Percentiles rank a stretch among this genome's conserved stretches.
phyloP scores from a whole-genome alignment of 2,113 vertebrate species.

The Misgurnus anguillicaudatus region DNA sequence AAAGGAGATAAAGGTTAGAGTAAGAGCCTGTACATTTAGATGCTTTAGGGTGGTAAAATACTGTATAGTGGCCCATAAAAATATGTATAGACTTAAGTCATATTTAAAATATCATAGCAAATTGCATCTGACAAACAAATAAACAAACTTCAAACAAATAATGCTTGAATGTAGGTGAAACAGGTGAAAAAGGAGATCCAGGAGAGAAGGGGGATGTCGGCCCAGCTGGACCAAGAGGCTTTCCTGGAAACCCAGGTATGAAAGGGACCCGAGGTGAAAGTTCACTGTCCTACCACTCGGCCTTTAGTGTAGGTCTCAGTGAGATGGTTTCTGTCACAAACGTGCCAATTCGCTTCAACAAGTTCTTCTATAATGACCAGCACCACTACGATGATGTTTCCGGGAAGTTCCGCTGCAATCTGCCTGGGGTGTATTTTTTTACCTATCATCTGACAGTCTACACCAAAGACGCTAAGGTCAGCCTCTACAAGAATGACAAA shows the following conservation, averaged over 20 bases:
- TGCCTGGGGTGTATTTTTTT: constrained; percentile 80
- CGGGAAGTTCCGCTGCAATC: constrained; percentile 78
- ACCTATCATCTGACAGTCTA: constrained; percentile 85
- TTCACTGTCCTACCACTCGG: constrained; percentile 73
- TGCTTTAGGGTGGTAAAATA: neutral
- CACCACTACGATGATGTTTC: constrained; percentile 77
- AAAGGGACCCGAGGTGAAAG: constrained; percentile 76
- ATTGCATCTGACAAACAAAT: too few relatives aligned
- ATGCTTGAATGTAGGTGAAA: constrained; percentile 63
- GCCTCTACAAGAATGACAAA: constrained; percentile 80
- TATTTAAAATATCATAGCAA: too few relatives aligned
- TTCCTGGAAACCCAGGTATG: constrained; percentile 70
- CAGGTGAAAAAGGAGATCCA: constrained; percentile 72
- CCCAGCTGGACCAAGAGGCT: constrained; percentile 67
- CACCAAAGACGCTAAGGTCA: constrained; percentile 75
- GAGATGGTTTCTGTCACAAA: constrained; percentile 62
- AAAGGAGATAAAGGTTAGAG: constrained; percentile 79
- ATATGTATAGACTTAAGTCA: too few relatives aligned
- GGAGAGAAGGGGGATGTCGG: constrained; percentile 68
- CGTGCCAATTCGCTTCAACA: constrained; percentile 82
- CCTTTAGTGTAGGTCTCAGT: constrained; percentile 80
- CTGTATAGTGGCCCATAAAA: neutral
- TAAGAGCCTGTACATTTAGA: neutral
- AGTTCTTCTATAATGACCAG: constrained; percentile 84
- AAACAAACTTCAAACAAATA: too few relatives aligned